A percentile compares a stretch with the other conserved stretches of the same genome.
These are phyloP conservation scores for Ruditapes philippinarum DNA, from an alignment of 1,140 invertebrate genomes.

Conservation along the genomic window DNA sequence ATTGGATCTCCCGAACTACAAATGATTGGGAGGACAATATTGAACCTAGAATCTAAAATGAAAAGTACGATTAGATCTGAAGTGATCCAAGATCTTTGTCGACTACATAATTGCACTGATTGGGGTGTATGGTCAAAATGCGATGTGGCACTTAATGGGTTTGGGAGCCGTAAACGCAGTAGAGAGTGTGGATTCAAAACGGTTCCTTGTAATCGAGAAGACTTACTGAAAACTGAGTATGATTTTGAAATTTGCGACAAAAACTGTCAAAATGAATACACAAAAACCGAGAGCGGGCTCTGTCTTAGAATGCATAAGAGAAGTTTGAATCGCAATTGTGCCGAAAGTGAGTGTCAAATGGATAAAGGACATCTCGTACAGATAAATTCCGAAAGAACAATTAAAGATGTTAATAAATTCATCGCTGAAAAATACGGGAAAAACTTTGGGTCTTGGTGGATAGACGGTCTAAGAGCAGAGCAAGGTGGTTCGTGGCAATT, in stretches of 20 bases:
- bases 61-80: no score
- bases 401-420: neutral
- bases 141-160: neutral
- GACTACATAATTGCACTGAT: neutral
- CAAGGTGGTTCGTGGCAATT: neutral
- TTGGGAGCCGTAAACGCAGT: neutral
- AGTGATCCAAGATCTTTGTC: neutral
- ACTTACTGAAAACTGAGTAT: neutral
- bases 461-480: neutral
- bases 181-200: neutral
- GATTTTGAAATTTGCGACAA: neutral
- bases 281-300: neutral
- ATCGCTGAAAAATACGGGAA: neutral
- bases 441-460: neutral
- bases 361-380: conserved; percentile 23
- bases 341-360: neutral
- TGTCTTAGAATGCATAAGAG: neutral
- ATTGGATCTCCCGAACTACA: neutral
- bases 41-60: neutral
- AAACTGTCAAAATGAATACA: neutral
- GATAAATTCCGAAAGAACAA: neutral
- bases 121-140: conserved; percentile 14
- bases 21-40: neutral
- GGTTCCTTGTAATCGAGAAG: neutral
- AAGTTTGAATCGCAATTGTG: neutral